Evolutionary conservation across 2,113 vertebrate species (phyloP), one percentile per base, ranked within the genome.

Genomic region (Coreoperca whiteheadi): DNA sequence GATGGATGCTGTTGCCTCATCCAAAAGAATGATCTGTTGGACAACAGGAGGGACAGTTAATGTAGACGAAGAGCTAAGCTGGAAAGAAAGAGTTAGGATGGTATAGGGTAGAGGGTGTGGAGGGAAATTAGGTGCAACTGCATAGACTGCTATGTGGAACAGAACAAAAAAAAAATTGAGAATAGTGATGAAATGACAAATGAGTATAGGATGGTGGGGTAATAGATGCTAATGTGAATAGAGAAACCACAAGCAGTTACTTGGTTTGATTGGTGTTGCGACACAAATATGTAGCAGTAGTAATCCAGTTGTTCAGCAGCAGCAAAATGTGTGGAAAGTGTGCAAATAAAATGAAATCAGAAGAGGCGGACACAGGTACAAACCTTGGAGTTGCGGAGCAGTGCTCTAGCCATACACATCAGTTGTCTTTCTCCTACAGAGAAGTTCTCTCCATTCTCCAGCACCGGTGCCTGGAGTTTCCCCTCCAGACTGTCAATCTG

Each of bases 1-100:
- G 28, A 97, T 96, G 43, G 96, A 97, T 5, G 97, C 96, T 0
- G 96, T 97, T 8, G 96, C 96, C 88, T 97, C 97, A n/a, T 97
- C 97, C 51, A 97, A 86, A 23, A 98, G 73, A 72, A 97, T 95
- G 74, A 97, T 97, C 97, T 97, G 84, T 39, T 0, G 32, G 51
- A 53, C 6, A 34, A 57, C 43, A 74, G 34, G 8, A 66, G 28
- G 10, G n/a, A 43, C 6, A 4, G 14, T 69, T 23, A 61, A 10
- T 5, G 3, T n/a, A 30, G 48, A 59, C 3, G 4, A 68, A 34
- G 28, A 34, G n/a, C 34, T 23, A 7, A 2, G 21, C 16, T 51
- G 20, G 2, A 37, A 30, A 56, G 28, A 25, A 5, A 41, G 25
- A 43, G 25, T 0, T 15, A 15, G 4, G 30, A n/a, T 59, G 60